Evolutionary conservation across 2,113 vertebrate genomes (phyloP), one percentile per base, ranked within the genome.

Genomic region (Pseudopipra pipra): DNA sequence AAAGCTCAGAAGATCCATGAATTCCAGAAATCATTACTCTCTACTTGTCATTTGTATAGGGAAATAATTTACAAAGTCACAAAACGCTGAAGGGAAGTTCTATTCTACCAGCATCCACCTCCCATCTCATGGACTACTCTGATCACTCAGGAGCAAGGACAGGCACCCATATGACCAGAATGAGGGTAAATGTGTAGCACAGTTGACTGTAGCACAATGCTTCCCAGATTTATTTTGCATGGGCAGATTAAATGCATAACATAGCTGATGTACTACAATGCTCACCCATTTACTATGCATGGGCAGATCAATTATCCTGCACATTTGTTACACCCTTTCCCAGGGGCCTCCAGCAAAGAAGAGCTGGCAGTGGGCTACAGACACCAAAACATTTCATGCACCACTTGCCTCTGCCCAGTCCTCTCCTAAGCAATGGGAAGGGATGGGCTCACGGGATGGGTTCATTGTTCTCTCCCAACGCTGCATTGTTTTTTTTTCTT

Each of bases 381-480:
- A 86, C 88, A 92, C 83, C 95, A 92, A 89, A 91, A 86, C 58
- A 88, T 76, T 91, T 92, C 85, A 96, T 49, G 75, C 94, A 90
- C 71, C 90, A 80, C 92, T 93, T 90, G 72, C 56, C 72, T 74
- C 67, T 93, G 43, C 47, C 76, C 8, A 0, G 77, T 90, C 76
- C 76, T 83, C 52, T 80, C 56, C 72, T 31, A 94, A 63, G 90
- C 72, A 84, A 89, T 67, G 46, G 43, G 30, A 80, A 94, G 59
- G 72, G 79, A 83, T 41, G 56, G 83, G 65, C 56, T 91, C 71
- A 81, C 4, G 0, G 81, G 47, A 82, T 80, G 65, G 37, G 56
- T 27, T 92, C 43, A 71, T 74, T 88, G 49, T 56, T 93, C 93
- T 92, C 56, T 85, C 86, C 51, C 68, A 51, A 6, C 15, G 33